These are phyloP conservation scores for Agonopterix alstromeriana DNA, from an alignment of 2,888 invertebrate species.

Conservation along the genomic window DNA sequence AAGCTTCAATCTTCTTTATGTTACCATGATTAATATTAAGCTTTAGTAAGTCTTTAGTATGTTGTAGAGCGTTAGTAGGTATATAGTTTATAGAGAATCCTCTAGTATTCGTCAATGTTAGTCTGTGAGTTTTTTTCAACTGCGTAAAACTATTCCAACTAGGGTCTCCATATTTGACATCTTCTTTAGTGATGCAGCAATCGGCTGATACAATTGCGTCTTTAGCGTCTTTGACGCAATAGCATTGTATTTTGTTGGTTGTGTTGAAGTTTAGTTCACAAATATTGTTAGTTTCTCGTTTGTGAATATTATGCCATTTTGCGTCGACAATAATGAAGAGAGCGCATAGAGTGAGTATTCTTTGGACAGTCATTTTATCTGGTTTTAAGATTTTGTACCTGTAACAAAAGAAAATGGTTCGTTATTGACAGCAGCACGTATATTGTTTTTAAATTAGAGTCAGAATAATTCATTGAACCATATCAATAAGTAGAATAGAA, in stretches of 20 bases:
- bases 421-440: too few relatives aligned
- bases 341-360: constrained; percentile 32
- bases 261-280: constrained; percentile 48
- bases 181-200: constrained; percentile 81
- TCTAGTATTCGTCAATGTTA: constrained; percentile 81
- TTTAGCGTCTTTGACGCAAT: constrained; percentile 33
- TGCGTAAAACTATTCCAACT: constrained; percentile 81
- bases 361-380: constrained; percentile 42
- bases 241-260: constrained; percentile 53
- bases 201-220: constrained; percentile 78
- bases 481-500: too few relatives aligned
- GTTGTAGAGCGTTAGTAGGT: constrained; percentile 79
- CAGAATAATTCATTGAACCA: too few relatives aligned
- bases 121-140: constrained; percentile 77
- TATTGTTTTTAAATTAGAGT: too few relatives aligned
- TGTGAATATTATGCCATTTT: constrained; percentile 34
- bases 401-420: constrained; percentile 24
- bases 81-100: constrained; percentile 80
- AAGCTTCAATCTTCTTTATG: constrained; percentile 80
- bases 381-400: constrained; percentile 23
- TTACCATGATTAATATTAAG: constrained; percentile 82
- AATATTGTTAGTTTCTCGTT: constrained; percentile 36
- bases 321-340: constrained; percentile 36
- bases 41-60: constrained; percentile 70
- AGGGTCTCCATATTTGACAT: constrained; percentile 76